A percentile compares a stretch with the other conserved stretches of the same genome.
phyloP scores from a whole-genome alignment of 92 coral and sea anemone genomes.

The Meandrina meandrites region DNA sequence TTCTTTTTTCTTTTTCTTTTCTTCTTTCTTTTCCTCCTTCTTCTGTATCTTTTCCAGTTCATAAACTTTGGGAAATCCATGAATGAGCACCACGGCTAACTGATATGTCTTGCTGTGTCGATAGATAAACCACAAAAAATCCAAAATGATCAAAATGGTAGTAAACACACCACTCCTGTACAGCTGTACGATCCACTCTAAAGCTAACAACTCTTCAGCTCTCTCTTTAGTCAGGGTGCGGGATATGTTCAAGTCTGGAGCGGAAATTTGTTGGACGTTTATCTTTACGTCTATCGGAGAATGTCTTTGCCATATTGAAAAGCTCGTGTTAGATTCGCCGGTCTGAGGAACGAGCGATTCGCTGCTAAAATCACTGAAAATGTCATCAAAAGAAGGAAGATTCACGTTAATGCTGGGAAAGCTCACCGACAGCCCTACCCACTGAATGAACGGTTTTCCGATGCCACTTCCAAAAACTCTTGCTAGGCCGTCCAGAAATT shows the following conservation, averaged over 20 bases:
- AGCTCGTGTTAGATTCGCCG: background rate
- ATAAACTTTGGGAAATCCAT: conserved; percentile 75
- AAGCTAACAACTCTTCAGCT: conserved; percentile 63
- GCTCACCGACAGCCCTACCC: conserved; percentile 73
- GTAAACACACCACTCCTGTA: conserved; percentile 66
- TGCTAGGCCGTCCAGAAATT: conserved; percentile 42
- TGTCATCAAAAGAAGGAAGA: conserved; percentile 59
- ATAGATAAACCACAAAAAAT: conserved; percentile 76
- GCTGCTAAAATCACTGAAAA: conserved; percentile 52
- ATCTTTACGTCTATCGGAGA: conserved; percentile 4
- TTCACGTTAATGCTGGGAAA: conserved; percentile 54
- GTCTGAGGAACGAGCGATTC: background rate
- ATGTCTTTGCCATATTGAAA: background rate
- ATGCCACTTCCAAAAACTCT: conserved; percentile 53
- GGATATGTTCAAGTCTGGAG: conserved; percentile 59
- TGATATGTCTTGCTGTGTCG: conserved; percentile 81
- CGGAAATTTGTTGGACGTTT: conserved; percentile 20
- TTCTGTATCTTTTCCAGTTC: conserved; percentile 62
- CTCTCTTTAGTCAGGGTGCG: conserved; percentile 51
- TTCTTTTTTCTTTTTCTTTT: conserved; percentile 35
- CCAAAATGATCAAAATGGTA: conserved; percentile 61
- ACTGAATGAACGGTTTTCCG: conserved; percentile 66
- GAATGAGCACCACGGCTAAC: conserved; percentile 57
- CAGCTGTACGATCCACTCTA: conserved; percentile 72
- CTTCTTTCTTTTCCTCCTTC: conserved; percentile 31